Base-by-base conservation (phyloP, 2,797 vertebrate species). In the Alauda arvensis region DNA sequence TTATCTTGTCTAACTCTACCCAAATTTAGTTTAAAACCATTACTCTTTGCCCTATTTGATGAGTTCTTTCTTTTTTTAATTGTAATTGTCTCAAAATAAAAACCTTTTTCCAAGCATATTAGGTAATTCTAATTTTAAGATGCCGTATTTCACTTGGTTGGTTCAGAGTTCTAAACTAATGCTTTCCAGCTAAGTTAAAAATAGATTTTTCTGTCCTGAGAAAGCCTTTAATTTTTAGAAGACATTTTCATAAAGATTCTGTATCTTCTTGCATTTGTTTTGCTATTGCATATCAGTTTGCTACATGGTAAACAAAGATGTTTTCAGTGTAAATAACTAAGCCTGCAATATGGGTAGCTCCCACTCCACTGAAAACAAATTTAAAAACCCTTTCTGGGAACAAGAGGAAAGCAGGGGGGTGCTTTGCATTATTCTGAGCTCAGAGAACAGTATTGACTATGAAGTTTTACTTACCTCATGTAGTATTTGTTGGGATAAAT, bases 211-310 rank as follows among this genome's bases (percentile, higher is more conserved):
- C 42, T 89, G 28, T 57, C 48, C 23, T 71, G 48, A 66, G 43
- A 68, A 77, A 77, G 5, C 45, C 31, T 74, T 71, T 40, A 33
- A 29, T 49, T 80, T 43, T 68, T 14, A 18, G 12, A 85, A 65
- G 25, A 39, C 29, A 2, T 0, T 0, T 68, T 46, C 0, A 8
- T 8, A 31, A 72, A 40, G 18, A 25, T 12, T 57, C 14, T 79
- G 4, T 48, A 25, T 8, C 17, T n/a, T 75, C 37, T 5, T 87
- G 23, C 14, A 60, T 69, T 69, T 77, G 29, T 85, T 92, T 75
- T 87, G 17, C 14, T 80, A 1, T 46, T 71, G 12, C 9, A 3
- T 68, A 39, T 56, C 57, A 31, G 21, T 51, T 85, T 71, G n/a
- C 75, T 56, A 14, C 29, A 43, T 46, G 20, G n/a, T 56, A 42